A percentile compares a stretch with the other conserved stretches of the same genome.
Evolutionary conservation across 2,113 vertebrate species (phyloP).

Genomic region (Rhea pennata): DNA sequence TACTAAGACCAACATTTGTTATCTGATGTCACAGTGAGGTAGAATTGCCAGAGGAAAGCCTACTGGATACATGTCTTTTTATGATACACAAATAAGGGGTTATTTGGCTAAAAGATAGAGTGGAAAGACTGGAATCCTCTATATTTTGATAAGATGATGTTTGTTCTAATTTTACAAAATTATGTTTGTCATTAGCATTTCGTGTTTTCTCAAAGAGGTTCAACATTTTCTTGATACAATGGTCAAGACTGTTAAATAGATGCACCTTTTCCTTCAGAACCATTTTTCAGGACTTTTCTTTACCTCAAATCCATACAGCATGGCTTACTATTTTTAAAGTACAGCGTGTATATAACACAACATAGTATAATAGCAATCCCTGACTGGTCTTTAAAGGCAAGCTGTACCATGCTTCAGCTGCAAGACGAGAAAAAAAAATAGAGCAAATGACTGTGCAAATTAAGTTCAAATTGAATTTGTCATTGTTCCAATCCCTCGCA

Average conservation of each 20-base stretch:
- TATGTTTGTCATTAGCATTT: conserved; percentile 1
- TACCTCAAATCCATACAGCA: neutral
- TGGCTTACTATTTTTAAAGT: neutral
- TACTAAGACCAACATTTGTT: conserved; percentile 31
- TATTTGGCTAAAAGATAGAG: neutral
- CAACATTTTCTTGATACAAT: conserved; percentile 1
- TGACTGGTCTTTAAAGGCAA: neutral
- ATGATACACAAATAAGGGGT: neutral
- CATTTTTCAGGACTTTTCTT: neutral
- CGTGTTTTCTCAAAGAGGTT: neutral
- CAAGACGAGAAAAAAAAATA: neutral
- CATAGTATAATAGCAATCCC: neutral
- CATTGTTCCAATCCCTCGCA: neutral
- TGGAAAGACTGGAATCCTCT: neutral
- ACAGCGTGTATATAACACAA: neutral
- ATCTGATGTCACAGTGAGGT: conserved; percentile 12
- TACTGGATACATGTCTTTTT: conserved; percentile 10
- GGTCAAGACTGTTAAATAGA: neutral
- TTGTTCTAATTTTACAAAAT: too few relatives aligned
- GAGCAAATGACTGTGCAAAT: neutral
- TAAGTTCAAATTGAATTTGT: neutral
- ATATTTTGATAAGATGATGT: neutral
- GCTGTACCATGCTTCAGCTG: neutral
- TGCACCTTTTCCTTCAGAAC: neutral
- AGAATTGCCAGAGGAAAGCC: conserved; percentile 47